These are phyloP conservation scores for Arctocebus calabarensis DNA, from an alignment of 2,797 vertebrate genomes.

Conservation along the genomic window DNA sequence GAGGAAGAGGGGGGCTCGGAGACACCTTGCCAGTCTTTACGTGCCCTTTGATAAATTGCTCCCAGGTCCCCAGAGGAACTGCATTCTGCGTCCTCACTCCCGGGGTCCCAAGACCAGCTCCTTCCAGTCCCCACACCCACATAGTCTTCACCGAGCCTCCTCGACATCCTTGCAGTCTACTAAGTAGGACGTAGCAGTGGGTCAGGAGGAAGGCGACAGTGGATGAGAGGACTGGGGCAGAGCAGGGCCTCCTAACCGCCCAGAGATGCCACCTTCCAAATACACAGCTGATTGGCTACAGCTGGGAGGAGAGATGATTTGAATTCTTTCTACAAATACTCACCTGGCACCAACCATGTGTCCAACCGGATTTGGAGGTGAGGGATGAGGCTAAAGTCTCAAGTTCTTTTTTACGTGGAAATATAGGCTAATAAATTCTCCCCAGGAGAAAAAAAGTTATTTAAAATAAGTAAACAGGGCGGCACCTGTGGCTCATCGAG, in stretches of 20 bases:
- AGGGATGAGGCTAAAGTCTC: not conserved
- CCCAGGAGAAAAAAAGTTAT: not conserved
- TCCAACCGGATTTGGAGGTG: not conserved
- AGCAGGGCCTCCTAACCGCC: not conserved
- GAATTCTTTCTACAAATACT: not conserved
- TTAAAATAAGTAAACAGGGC: not conserved
- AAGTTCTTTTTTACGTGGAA: not conserved
- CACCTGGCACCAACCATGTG: not conserved
- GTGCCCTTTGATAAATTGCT: not conserved
- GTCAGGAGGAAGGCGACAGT: not conserved
- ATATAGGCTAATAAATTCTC: not conserved
- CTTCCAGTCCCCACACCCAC: not conserved
- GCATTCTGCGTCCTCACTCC: rapidly evolving
- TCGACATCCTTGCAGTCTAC: rapidly evolving
- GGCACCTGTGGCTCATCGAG: no score
- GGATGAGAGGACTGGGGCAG: rapidly evolving
- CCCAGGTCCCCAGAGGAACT: rapidly evolving
- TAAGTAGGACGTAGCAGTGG: no score
- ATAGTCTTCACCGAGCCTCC: not conserved
- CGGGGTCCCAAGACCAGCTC: no score
- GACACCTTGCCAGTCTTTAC: not conserved
- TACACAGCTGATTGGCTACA: rapidly evolving
- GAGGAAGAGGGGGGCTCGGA: not conserved
- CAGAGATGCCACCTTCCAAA: rapidly evolving
- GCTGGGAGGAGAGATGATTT: not conserved